phyloP scores from a whole-genome alignment of 2,888 invertebrate genomes.

The Lumbricus terrestris region DNA sequence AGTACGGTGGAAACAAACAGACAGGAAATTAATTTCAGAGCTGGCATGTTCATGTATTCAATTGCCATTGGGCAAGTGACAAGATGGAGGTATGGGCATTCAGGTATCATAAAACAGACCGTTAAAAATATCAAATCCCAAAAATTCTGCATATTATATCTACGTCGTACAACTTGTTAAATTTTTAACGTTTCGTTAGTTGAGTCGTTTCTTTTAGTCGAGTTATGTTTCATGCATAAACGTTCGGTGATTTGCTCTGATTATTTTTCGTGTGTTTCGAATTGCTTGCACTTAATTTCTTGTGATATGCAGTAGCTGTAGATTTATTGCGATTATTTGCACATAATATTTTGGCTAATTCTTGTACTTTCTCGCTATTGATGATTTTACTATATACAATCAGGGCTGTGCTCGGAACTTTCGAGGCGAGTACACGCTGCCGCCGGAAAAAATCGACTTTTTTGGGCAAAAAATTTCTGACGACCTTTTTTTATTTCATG shows the following conservation, averaged over 20 bases:
- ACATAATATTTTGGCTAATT: not conserved
- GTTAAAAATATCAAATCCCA: not conserved
- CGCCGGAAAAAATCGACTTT: too few species aligned
- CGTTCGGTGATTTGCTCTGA: not conserved
- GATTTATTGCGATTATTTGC: not conserved
- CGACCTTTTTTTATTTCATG: too few species aligned
- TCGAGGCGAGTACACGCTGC: too few species aligned
- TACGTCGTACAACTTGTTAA: not conserved
- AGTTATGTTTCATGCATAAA: not conserved
- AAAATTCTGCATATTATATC: not conserved
- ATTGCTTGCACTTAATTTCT: not conserved
- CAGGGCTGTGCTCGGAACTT: too few species aligned
- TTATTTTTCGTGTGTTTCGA: not conserved
- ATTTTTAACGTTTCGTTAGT: not conserved
- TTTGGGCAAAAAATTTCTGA: too few species aligned
- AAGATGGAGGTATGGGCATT: not conserved
- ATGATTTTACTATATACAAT: not conserved
- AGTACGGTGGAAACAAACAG: too few species aligned
- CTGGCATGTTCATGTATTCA: too few species aligned
- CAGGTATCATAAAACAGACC: not conserved
- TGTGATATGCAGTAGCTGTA: not conserved
- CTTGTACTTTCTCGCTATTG: not conserved
- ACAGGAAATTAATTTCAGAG: too few species aligned
- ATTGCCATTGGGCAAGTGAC: too few species aligned
- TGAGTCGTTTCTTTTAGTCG: not conserved